Conservation (phyloP, 2,113 vertebrate genomes). For the Petroica traversi region DNA sequence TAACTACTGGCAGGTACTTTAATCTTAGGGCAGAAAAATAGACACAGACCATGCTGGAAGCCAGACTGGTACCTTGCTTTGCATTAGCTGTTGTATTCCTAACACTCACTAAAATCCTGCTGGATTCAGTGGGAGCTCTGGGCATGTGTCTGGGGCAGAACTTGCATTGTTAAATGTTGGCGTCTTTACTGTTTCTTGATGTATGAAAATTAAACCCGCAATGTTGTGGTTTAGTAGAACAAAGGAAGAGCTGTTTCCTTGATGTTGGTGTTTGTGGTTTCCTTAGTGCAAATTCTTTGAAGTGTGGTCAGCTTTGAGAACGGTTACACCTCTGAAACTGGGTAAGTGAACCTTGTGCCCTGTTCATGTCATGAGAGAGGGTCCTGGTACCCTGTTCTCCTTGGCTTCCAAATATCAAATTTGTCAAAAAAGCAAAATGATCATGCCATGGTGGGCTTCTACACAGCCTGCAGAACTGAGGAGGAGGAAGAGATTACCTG, state of each 20-base stretch:
- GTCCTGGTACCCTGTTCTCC: background rate
- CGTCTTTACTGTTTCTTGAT: fast-evolving
- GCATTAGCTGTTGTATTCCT: background rate
- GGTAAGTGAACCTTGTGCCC: background rate
- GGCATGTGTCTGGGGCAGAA: background rate
- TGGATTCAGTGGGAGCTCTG: background rate
- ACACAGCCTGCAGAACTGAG: fast-evolving
- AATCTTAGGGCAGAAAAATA: background rate
- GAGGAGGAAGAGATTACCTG: background rate
- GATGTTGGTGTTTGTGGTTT: background rate
- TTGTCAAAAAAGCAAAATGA: background rate
- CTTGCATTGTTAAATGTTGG: background rate
- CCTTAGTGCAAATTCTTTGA: background rate
- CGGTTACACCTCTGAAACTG: background rate
- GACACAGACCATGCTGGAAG: background rate
- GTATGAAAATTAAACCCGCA: background rate
- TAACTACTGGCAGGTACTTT: background rate
- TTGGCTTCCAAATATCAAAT: background rate
- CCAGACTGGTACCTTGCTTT: background rate
- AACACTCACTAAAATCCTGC: background rate
- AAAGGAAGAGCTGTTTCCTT: background rate
- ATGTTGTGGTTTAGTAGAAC: background rate
- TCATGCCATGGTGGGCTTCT: fast-evolving
- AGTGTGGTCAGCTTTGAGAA: background rate
- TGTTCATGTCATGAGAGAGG: background rate